Percentiles rank a stretch among this genome's conserved stretches.
Evolutionary conservation across 2,888 invertebrate genomes (phyloP).

Genomic region (Listrodromus nycthemerus): DNA sequence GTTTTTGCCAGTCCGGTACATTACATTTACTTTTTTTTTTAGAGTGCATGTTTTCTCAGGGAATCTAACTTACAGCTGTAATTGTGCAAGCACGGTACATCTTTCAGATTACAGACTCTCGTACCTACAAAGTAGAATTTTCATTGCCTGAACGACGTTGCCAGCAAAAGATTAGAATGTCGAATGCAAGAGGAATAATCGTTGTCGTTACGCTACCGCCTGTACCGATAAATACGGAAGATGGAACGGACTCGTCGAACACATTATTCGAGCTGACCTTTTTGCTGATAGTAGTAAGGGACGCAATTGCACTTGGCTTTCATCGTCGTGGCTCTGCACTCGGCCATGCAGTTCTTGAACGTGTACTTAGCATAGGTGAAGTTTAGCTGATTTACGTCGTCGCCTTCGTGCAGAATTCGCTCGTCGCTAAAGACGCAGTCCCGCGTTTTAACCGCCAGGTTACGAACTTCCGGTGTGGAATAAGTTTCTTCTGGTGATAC

Average conservation of each 20-base stretch:
- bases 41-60: no score
- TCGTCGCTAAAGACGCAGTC: constrained; percentile 88
- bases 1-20: no score
- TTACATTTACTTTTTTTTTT: no score
- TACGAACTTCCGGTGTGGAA: constrained; percentile 86
- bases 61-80: constrained; percentile 80
- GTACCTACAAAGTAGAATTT: constrained; percentile 67
- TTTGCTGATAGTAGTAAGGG: constrained; percentile 86
- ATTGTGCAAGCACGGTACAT: constrained; percentile 85
- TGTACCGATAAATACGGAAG: background rate
- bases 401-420: constrained; percentile 67
- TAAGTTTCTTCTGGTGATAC: constrained; percentile 88
- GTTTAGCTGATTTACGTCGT: constrained; percentile 69
- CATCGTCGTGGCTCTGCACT: constrained; percentile 86
- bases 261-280: constrained; percentile 75
- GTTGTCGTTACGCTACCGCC: background rate
- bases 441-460: constrained; percentile 85
- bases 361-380: constrained; percentile 85
- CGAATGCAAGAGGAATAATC: constrained; percentile 12
- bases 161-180: background rate
- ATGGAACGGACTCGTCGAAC: constrained; percentile 33
- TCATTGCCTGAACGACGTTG: no score
- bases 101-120: constrained; percentile 85
- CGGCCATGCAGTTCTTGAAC: constrained; percentile 88
- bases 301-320: constrained; percentile 87